Percentiles rank a stretch among this genome's conserved stretches.
Evolutionary conservation across 2,888 invertebrate species (phyloP).

Genomic region (Brachylomia viminalis): DNA sequence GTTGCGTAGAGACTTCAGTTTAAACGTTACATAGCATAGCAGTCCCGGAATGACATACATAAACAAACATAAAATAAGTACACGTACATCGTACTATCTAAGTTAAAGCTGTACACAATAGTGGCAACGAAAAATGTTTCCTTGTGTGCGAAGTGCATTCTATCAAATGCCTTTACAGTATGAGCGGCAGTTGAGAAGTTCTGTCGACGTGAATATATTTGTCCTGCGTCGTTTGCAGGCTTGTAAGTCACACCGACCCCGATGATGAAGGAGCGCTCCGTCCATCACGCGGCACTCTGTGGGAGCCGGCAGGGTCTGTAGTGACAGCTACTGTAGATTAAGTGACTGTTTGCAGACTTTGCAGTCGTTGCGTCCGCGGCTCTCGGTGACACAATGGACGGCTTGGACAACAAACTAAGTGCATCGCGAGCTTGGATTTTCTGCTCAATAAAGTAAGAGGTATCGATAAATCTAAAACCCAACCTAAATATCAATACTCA

Average conservation of each 20-base stretch:
- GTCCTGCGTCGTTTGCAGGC: not conserved
- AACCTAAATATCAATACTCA: not conserved
- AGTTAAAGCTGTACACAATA: not conserved
- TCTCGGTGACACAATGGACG: slow-evolving; percentile 5
- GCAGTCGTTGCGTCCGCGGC: not conserved
- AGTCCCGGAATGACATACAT: not conserved
- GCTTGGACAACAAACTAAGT: slow-evolving; percentile 34
- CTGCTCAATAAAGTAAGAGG: slow-evolving; percentile 8
- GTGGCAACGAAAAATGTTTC: not conserved
- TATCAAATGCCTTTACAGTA: slow-evolving; percentile 2
- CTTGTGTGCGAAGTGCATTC: not conserved
- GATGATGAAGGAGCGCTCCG: slow-evolving; percentile 1
- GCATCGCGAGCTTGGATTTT: slow-evolving; percentile 16
- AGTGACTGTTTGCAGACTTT: slow-evolving; percentile 24
- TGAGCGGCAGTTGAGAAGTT: slow-evolving; percentile 12
- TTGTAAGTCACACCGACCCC: not conserved
- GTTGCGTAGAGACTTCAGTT: slow-evolving; percentile 41
- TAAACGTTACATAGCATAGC: slow-evolving; percentile 29
- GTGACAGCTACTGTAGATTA: slow-evolving; percentile 18
- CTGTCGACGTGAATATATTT: slow-evolving; percentile 29
- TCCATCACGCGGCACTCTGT: not conserved
- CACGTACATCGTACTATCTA: not conserved
- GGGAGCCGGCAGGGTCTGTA: slow-evolving; percentile 1
- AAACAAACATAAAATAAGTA: not conserved
- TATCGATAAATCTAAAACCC: not conserved